Evolutionary conservation across 2,888 invertebrate genomes (phyloP), one percentile per base, ranked within the genome.

Genomic region (Scaptomyza flava): DNA sequence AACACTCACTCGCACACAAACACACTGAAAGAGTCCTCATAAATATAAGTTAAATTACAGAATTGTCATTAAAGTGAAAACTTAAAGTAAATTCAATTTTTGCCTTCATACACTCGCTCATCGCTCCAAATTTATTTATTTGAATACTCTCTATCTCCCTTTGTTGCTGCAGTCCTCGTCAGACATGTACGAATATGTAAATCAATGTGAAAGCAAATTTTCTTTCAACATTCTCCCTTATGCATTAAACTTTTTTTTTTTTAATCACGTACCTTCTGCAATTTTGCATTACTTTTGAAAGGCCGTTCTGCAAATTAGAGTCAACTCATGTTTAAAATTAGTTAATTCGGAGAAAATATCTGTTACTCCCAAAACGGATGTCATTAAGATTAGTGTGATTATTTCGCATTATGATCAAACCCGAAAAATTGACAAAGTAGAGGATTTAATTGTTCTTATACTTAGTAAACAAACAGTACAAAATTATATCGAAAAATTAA

Each of bases 61-160:
- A 79, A 81, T 68, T 81, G 72, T 73, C 78, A 72, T 77, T 74
- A 63, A 67, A 68, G 52, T 58, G 72, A 83, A 41, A 80, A 81
- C 72, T 68, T 78, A 81, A 78, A 81, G 81, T 79, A 81, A 74
- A 77, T 72, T 76, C 53, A n/a, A 50, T 64, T 65, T 54, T 69
- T 43, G 43, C 61, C 47, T 61, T 51, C 54, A 57, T 36, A 11
- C 34, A 12, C 47, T 27, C 34, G 23, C 9, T 58, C 31, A 20
- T 47, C 43, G 59, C 50, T 20, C 9, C 20, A 34, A 23, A 36
- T 45, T 56, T 41, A 61, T 50, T 48, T 62, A n/a, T 38, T 45
- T 59, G 14, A 23, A 36, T 41, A 52, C 34, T 53, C 65, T 47
- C 7, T 5, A 4, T 1, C 1, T 46, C 11, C 11, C 3, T 14